Base-by-base conservation (phyloP, 2,113 vertebrate species). In the Thinocorus orbignyianus region DNA sequence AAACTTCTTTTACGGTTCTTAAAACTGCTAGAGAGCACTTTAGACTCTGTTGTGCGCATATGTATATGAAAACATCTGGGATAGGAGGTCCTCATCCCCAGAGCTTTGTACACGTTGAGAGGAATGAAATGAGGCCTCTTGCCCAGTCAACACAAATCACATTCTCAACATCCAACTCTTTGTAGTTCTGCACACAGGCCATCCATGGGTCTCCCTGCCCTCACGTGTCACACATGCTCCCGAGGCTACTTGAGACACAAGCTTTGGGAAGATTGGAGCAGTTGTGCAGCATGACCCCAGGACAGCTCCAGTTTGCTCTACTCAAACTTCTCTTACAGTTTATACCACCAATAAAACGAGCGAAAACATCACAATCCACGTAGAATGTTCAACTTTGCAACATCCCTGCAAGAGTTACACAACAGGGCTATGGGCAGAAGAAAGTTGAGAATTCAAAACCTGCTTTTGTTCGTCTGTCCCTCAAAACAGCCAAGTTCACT, bases 221-320 rank as follows among this genome's bases (percentile, higher is more conserved):
- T 35, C 44, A 30, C 0, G 0, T 26, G 49, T 17, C 72, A 48
- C 3, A 1, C 51, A 30, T 0, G 1, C 19, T 19, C 51, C 37
- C 0, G 0, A 52, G 52, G 54, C 49, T 33, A 4, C 10, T 35
- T 0, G 1, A 82, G 60, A 31, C 0, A 2, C 30, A 25, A 33
- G 2, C 16, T 65, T 68, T 48, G 48, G 23, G 51, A 85, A 84
- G 24, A 37, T 0, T 4, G 31, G n/a, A 62, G 42, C 20, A 49
- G n/a, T 1, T 68, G 46, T 68, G 58, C 42, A 74, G 46, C 26
- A 8, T 0, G 2, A 60, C 8, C 23, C 22, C 48, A 48, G 24
- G 4, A 68, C 11, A 60, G 11, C 72, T 86, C 65, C 48, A 39
- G 31, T 8, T 31, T 90, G 39, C 57, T 74, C 95, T n/a, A 35